Percentiles rank a stretch among this genome's conserved stretches.
These are phyloP conservation scores for Phyllopteryx taeniolatus DNA, from an alignment of 2,113 vertebrate species.

Conservation along the genomic window DNA sequence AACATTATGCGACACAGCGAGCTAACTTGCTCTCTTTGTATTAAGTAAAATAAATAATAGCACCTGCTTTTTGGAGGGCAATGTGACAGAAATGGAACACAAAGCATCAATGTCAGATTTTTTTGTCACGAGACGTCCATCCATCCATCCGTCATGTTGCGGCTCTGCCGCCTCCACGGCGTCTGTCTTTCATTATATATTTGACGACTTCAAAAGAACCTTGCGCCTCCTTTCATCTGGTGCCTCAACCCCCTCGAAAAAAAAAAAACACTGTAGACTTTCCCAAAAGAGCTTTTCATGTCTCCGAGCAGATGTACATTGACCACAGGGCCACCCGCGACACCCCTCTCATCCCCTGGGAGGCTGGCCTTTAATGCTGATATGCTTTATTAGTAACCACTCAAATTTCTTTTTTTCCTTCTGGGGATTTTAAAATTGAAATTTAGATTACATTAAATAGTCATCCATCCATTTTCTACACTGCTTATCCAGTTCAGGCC, in stretches of 20 bases:
- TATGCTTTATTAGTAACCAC: constrained; percentile 7
- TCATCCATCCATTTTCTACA: background rate
- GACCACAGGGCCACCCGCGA: constrained; percentile 46
- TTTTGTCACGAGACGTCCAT: constrained; percentile 15
- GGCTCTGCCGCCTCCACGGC: constrained; percentile 35
- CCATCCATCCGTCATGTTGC: constrained; percentile 23
- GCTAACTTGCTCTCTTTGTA: background rate
- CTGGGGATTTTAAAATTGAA: background rate
- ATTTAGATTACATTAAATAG: background rate
- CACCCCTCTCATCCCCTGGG: background rate
- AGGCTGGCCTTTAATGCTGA: constrained; percentile 7
- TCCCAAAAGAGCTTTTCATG: constrained; percentile 72
- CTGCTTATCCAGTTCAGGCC: background rate
- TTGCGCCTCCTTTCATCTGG: constrained; percentile 79
- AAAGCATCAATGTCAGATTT: constrained; percentile 3
- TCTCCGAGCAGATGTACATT: constrained; percentile 40
- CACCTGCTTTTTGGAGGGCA: background rate
- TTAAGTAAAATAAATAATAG: background rate
- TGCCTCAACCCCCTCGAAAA: constrained; percentile 54
- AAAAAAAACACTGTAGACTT: constrained; percentile 1
- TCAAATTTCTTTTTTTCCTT: background rate
- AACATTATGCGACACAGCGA: background rate
- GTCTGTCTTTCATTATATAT: constrained; percentile 55
- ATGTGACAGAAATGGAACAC: constrained; percentile 8
- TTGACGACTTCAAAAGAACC: constrained; percentile 75